A percentile compares a stretch with the other conserved stretches of the same genome.
These are phyloP conservation scores for Aphyosemion australe DNA, from an alignment of 2,113 vertebrate genomes.

Conservation along the genomic window DNA sequence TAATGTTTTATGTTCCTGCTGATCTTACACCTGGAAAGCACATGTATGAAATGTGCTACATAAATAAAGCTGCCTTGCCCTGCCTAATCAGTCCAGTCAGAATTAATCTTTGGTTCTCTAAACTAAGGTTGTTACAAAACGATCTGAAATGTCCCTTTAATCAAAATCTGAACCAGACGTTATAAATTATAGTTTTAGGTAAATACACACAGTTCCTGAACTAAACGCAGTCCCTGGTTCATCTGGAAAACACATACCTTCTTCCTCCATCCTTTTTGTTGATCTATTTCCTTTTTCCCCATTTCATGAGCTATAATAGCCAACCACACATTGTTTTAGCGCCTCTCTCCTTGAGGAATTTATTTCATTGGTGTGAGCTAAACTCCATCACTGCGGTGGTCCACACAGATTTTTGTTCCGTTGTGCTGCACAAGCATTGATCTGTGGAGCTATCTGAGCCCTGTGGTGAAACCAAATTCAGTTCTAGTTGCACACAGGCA, in stretches of 20 bases:
- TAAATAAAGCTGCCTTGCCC: too few relatives aligned
- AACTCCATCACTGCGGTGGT: slow-evolving; percentile 42
- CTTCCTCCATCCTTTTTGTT: slow-evolving; percentile 8
- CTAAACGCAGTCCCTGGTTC: slow-evolving; percentile 31
- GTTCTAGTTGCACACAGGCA: too few relatives aligned
- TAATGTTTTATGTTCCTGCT: too few relatives aligned
- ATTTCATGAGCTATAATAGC: slow-evolving; percentile 32
- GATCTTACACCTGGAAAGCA: too few relatives aligned
- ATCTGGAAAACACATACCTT: slow-evolving; percentile 31
- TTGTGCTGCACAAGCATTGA: slow-evolving; percentile 46
- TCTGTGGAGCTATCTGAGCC: slow-evolving; percentile 44
- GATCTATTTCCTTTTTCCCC: slow-evolving; percentile 3
- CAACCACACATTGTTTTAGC: slow-evolving; percentile 28
- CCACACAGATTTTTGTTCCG: slow-evolving; percentile 26
- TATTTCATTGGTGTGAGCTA: slow-evolving; percentile 51
- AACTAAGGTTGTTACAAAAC: too few relatives aligned
- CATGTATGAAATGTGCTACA: too few relatives aligned
- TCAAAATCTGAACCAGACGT: not conserved
- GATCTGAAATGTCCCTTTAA: too few relatives aligned
- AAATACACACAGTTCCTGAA: not conserved
- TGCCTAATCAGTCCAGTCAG: too few relatives aligned
- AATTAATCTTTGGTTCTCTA: too few relatives aligned
- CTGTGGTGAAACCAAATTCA: slow-evolving; percentile 38
- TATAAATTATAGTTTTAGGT: not conserved
- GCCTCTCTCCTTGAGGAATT: slow-evolving; percentile 20